Base-by-base conservation (phyloP, 2,113 vertebrate genomes). In the Heterocephalus glaber region DNA sequence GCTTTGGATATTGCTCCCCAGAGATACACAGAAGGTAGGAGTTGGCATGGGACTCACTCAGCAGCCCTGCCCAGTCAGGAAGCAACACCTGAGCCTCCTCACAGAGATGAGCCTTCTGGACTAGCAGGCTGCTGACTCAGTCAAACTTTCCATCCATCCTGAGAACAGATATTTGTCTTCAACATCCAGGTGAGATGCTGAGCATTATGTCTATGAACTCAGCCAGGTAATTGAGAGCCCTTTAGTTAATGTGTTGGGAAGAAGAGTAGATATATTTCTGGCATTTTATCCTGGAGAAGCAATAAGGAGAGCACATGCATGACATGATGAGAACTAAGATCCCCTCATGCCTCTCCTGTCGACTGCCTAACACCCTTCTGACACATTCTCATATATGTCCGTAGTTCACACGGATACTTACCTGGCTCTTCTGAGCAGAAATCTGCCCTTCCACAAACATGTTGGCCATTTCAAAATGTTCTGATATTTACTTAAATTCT, bases 121-220 rank as follows among this genome's bases (percentile, higher is more conserved):
- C 5, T 7, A 6, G 58, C 24, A 83, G 26, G 24, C 26, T 20
- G 5, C 13, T 1, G 28, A 0, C 24, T 3, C 12, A 19, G 58
- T 22, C 17, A 10, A 12, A 30, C 2, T 72, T 24, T 81, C 49
- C 66, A 41, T 44, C 30, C 16, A 68, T 7, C 33, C 13, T 47
- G 7, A 56, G 28, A 8, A 56, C 30, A 79, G 38, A 24, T 3
- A 14, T 77, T 49, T 30, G 13, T 41, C 49, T 82, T 61, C 26
- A 54, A 41, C 24, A 33, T 38, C 35, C 33, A 72, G 16, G 14
- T 72, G 28, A 38, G 66, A 19, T 63, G 47, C 26, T 24, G 47
- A 58, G 30, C 12, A 22, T 79, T 28, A 38, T 17, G 26, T 66
- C 22, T 17, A 16, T 65, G n/a, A 56, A 49, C 26, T 10, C 24